These are phyloP conservation scores for Notolabrus celidotus DNA, from an alignment of 2,797 vertebrate species.

Conservation along the genomic window DNA sequence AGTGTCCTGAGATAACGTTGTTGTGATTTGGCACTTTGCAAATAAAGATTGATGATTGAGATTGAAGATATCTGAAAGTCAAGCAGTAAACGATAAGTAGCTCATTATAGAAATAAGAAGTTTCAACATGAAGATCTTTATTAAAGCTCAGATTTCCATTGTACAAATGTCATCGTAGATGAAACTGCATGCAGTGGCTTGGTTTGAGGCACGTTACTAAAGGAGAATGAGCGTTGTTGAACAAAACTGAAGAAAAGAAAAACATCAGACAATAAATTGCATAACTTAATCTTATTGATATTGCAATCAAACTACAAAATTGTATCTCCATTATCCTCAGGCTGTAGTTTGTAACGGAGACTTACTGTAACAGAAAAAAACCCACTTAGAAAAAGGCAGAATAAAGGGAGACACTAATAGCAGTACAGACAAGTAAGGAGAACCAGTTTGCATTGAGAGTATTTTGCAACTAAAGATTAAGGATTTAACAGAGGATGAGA, in stretches of 20 bases:
- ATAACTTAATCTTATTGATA: conserved; percentile 86
- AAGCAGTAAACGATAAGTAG: neutral
- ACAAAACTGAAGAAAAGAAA: conserved; percentile 55
- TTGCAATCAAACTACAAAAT: conserved; percentile 81
- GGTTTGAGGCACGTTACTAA: conserved; percentile 88
- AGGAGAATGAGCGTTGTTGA: conserved; percentile 78
- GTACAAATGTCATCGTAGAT: conserved; percentile 88
- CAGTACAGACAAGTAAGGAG: conserved; percentile 68
- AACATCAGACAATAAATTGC: conserved; percentile 74
- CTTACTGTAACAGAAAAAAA: conserved; percentile 65
- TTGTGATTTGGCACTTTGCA: too few species aligned
- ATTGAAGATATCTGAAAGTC: neutral
- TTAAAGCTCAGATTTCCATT: conserved; percentile 89
- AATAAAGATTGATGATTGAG: too few species aligned
- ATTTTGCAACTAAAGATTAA: conserved; percentile 57
- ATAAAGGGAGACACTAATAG: conserved; percentile 64
- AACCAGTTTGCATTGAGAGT: conserved; percentile 64
- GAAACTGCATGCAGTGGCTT: conserved; percentile 90
- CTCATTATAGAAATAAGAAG: conserved; percentile 39
- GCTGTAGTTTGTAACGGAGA: conserved; percentile 70
- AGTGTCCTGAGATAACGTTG: too few species aligned
- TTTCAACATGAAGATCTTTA: conserved; percentile 89
- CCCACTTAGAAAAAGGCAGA: conserved; percentile 69
- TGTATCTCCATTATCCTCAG: conserved; percentile 70
- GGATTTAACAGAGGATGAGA: conserved; percentile 58